These are phyloP conservation scores for Siniperca scherzeri DNA, from an alignment of 2,797 vertebrate species.

Conservation along the genomic window DNA sequence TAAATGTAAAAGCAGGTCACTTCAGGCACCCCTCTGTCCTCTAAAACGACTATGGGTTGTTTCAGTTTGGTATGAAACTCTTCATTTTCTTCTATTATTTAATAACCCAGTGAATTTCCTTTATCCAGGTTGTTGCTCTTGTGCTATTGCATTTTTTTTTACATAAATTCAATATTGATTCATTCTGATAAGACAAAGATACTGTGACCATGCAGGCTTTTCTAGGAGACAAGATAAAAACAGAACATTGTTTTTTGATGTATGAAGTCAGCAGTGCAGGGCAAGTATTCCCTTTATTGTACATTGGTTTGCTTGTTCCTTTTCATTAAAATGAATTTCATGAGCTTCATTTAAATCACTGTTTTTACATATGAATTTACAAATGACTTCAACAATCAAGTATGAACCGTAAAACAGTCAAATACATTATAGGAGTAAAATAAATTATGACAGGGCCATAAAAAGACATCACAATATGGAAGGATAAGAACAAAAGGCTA, in stretches of 20 bases:
- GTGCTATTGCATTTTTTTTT: slow-evolving; percentile 47
- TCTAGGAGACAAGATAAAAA: slow-evolving; percentile 52
- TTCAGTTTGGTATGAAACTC: slow-evolving; percentile 42
- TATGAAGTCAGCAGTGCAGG: slow-evolving; percentile 35
- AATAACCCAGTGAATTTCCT: slow-evolving; percentile 59
- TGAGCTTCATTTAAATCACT: slow-evolving; percentile 48
- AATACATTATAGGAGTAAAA: slow-evolving; percentile 8
- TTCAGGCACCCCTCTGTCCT: neutral
- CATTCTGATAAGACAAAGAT: slow-evolving; percentile 65
- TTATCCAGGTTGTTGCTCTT: slow-evolving; percentile 34
- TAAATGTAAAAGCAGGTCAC: neutral
- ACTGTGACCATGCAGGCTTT: slow-evolving; percentile 44
- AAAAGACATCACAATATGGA: slow-evolving; percentile 1
- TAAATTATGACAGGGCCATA: slow-evolving; percentile 13
- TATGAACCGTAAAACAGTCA: slow-evolving; percentile 18
- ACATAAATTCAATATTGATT: slow-evolving; percentile 73
- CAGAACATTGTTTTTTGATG: slow-evolving; percentile 30
- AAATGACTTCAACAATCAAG: slow-evolving; percentile 14
- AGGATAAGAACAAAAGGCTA: slow-evolving; percentile 17
- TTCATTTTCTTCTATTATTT: slow-evolving; percentile 50
- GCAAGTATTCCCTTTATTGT: slow-evolving; percentile 27
- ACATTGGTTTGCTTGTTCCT: slow-evolving; percentile 22
- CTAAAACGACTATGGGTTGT: neutral
- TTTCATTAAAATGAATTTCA: slow-evolving; percentile 47
- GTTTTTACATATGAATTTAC: slow-evolving; percentile 18